Conservation (phyloP, 2,888 invertebrate genomes). For the Caenorhabditis sp. region DNA sequence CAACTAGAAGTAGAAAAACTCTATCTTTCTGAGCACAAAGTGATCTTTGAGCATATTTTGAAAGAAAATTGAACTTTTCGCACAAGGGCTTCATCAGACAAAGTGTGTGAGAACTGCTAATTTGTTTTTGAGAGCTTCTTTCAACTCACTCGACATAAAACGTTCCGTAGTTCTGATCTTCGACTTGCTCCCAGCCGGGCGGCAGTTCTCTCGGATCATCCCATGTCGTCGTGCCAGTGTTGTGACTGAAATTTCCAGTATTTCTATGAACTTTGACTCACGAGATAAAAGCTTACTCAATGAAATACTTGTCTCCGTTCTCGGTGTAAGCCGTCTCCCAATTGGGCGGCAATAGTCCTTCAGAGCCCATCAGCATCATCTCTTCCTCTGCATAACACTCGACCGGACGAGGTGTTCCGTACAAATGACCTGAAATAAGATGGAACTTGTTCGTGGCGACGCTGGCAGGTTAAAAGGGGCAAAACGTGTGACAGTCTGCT, state of each 20-base stretch:
- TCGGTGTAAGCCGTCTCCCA: slow-evolving; percentile 99
- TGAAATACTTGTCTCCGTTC: slow-evolving; percentile 96
- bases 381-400: slow-evolving; percentile 64
- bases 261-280: background rate
- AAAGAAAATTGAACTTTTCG: slow-evolving; percentile 9
- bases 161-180: slow-evolving; percentile 96
- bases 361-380: slow-evolving; percentile 57
- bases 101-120: background rate
- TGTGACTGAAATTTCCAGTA: slow-evolving; percentile 85
- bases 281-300: slow-evolving; percentile 85
- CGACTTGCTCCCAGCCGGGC: slow-evolving; percentile 98
- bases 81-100: background rate
- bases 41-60: too few species aligned
- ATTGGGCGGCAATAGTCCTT: slow-evolving; percentile 88
- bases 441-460: background rate
- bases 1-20: too few species aligned
- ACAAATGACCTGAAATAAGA: slow-evolving; percentile 70
- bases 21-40: too few species aligned
- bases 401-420: slow-evolving; percentile 74
- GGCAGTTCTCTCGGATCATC: slow-evolving; percentile 93
- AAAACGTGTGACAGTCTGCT: background rate
- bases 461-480: background rate
- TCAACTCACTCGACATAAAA: slow-evolving; percentile 90
- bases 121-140: background rate
- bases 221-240: slow-evolving; percentile 97